Evolutionary conservation across 2,797 vertebrate genomes (phyloP).

Genomic region (Clarias fuscus): DNA sequence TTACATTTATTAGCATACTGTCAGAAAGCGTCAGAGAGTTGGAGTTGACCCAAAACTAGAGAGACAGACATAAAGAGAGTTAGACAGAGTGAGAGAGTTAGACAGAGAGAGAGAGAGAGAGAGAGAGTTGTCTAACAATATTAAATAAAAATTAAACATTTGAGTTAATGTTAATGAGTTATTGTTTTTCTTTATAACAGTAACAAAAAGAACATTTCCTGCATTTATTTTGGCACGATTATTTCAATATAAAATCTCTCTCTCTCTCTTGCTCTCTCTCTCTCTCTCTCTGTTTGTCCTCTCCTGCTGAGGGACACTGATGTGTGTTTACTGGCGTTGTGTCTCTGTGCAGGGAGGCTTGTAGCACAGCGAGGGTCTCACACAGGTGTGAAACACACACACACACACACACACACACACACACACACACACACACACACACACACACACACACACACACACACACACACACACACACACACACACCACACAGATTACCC

Average conservation of each 20-base stretch:
- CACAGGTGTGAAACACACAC: slow-evolving; percentile 49
- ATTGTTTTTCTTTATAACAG: neutral
- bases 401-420: slow-evolving; percentile 38
- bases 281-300: slow-evolving; percentile 49
- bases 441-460: slow-evolving; percentile 25
- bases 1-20: slow-evolving; percentile 99
- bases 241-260: neutral
- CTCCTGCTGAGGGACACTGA: slow-evolving; percentile 62
- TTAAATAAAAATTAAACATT: neutral
- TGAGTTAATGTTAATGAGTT: neutral
- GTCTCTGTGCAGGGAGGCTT: slow-evolving; percentile 60
- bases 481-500: neutral
- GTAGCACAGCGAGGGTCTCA: slow-evolving; percentile 58
- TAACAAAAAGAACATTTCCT: neutral
- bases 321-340: slow-evolving; percentile 58
- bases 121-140: neutral
- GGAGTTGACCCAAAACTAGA: slow-evolving; percentile 56
- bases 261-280: slow-evolving; percentile 6
- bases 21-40: slow-evolving; percentile 84
- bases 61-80: slow-evolving; percentile 7
- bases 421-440: slow-evolving; percentile 37
- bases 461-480: neutral
- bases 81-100: neutral
- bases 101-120: neutral
- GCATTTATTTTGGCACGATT: neutral